Evolutionary conservation across 2,888 invertebrate species (phyloP).

Genomic region (Orchesellides sinensis): DNA sequence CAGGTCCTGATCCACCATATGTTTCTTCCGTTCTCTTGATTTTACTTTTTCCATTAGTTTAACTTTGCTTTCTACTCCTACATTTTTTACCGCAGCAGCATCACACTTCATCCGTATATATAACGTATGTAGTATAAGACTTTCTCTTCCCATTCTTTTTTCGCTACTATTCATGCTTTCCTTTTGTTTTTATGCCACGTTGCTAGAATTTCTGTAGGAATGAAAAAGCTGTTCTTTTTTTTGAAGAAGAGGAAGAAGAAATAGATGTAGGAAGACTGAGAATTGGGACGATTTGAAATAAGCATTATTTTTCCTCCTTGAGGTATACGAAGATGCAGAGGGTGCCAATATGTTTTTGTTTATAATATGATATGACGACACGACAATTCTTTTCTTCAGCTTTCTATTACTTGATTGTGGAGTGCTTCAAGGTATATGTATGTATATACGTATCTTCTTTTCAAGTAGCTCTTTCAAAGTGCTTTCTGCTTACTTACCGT

Average conservation of each 20-base stretch:
- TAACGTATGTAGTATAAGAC: not conserved
- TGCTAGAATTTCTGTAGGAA: conserved; percentile 4
- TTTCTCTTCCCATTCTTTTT: not conserved
- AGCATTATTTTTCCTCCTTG: conserved; percentile 18
- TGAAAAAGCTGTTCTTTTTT: not conserved
- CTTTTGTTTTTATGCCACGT: conserved; percentile 24
- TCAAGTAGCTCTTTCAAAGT: not conserved
- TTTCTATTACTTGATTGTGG: not conserved
- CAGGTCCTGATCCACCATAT: conserved; percentile 51
- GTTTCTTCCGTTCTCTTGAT: conserved; percentile 63
- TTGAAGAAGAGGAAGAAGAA: not conserved
- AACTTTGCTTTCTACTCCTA: not conserved
- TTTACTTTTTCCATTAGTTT: conserved; percentile 45
- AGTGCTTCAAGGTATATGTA: not conserved
- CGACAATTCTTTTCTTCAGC: not conserved
- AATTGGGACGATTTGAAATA: conserved; percentile 20
- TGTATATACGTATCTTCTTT: not conserved
- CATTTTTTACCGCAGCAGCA: conserved; percentile 21
- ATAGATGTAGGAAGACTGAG: conserved; percentile 5
- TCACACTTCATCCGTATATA: not conserved
- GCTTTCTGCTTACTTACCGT: not conserved
- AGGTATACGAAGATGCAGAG: not conserved
- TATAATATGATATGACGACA: conserved; percentile 21
- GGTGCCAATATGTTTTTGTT: conserved; percentile 29
- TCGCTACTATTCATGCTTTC: not conserved